Evolutionary conservation across 2,888 invertebrate genomes (phyloP), one percentile per base, ranked within the genome.

Genomic region (Dryocosmus kuriphilus): DNA sequence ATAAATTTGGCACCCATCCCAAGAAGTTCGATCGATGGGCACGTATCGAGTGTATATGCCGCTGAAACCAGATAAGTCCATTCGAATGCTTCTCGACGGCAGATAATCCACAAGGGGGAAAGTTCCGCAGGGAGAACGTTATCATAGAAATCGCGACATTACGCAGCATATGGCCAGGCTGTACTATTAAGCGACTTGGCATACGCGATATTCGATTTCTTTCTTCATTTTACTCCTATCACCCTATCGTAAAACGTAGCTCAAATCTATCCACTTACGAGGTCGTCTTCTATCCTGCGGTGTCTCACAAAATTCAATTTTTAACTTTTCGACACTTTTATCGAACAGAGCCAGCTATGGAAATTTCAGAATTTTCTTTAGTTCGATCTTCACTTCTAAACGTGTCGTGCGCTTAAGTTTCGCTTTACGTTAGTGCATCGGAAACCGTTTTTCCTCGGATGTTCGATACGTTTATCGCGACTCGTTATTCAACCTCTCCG

Each of bases 111-210:
- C 9, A 32, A 51, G 71, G 71, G 51, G 71, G 30, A 55, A 71
- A 71, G 32, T 71, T 71, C 71, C 32, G 30, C 51, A 51, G 32
- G 71, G 51, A 71, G 71, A 51, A 32, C 71, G 71, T 71, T 71
- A 71, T 71, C 71, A 71, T 71, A 71, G 71, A 51, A 71, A 71
- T 71, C 71, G 71, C 30, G 14, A 71, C 30, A 71, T 71, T 71
- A 87, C 86, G 80, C 77, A 74, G 84, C 85, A 84, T 86, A 85
- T 85, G 84, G 83, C 79, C 80, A 82, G 81, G 74, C 77, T 80
- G 85, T 84, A 83, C 85, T 85, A 85, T 85, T 85, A 85, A 83
- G 81, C 83, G 77, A 79, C 77, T 61, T 71, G 65, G 74, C 57
- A 71, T 63, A 75, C 67, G 65, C 35, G 32, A 76, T 55, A 60